Evolutionary conservation across 1,140 invertebrate genomes (phyloP).

Genomic region (Hetaerina americana): DNA sequence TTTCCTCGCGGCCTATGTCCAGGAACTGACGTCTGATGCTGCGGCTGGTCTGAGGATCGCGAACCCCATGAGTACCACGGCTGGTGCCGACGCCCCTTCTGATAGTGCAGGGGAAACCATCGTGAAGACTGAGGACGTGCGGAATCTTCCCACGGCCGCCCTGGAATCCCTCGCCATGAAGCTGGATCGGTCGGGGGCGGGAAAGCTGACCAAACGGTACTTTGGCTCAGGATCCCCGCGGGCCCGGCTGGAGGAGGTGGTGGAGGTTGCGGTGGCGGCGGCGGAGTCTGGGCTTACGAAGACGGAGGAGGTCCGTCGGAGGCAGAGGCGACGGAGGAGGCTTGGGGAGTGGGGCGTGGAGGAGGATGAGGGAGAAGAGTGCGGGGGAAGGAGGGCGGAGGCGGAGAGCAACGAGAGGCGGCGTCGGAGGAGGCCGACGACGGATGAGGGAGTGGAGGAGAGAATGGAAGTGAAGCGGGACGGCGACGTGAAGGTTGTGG

Average conservation of each 20-base stretch:
- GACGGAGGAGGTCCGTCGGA: background rate
- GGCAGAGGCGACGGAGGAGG: background rate
- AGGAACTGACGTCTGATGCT: background rate
- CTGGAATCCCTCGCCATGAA: conserved; percentile 39
- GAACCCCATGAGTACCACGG: background rate
- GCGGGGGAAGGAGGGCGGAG: background rate
- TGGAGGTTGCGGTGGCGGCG: background rate
- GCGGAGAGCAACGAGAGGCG: background rate
- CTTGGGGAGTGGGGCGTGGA: background rate
- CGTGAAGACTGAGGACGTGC: conserved; percentile 31
- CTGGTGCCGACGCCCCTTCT: conserved; percentile 16
- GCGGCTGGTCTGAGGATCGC: background rate
- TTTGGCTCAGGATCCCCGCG: conserved; percentile 47
- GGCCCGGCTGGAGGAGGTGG: background rate
- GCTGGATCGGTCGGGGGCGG: conserved; percentile 30
- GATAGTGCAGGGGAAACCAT: conserved; percentile 22
- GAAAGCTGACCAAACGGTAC: conserved; percentile 30
- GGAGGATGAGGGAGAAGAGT: background rate
- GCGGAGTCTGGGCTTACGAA: background rate
- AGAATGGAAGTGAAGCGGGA: background rate
- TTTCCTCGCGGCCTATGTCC: background rate
- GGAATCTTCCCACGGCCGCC: conserved; percentile 35
- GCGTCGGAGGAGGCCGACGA: background rate
- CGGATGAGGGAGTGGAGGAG: background rate
- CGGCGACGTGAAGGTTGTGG: background rate